Conservation (phyloP, 2,888 invertebrate genomes). For the Epirrita christyi region DNA sequence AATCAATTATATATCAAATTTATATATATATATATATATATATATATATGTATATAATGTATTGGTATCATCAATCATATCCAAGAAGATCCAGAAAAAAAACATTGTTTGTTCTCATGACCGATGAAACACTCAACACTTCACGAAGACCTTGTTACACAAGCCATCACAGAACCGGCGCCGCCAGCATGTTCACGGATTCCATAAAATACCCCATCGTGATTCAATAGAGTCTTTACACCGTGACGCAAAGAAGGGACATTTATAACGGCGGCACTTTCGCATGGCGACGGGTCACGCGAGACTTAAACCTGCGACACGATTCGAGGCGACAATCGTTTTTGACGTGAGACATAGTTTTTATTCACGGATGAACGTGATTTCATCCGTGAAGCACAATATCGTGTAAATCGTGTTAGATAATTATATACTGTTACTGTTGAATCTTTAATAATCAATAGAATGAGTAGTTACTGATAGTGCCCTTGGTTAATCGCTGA, state of each 20-base stretch:
- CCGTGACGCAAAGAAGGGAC: constrained; percentile 38
- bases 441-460: constrained; percentile 7
- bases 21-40: too few species aligned
- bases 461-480: too few species aligned
- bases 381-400: too few species aligned
- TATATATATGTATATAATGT: too few species aligned
- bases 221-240: constrained; percentile 44
- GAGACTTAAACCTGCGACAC: constrained; percentile 35
- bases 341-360: constrained; percentile 27
- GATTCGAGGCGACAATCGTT: constrained; percentile 38
- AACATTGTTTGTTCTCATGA: constrained; percentile 19
- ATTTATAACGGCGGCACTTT: constrained; percentile 43
- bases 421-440: constrained; percentile 13
- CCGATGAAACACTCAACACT: constrained; percentile 14
- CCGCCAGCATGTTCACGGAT: constrained; percentile 36
- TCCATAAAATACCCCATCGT: constrained; percentile 41
- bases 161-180: constrained; percentile 34
- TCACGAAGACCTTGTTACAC: constrained; percentile 26
- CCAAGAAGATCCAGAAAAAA: constrained; percentile 6
- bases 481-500: too few species aligned
- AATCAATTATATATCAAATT: too few species aligned
- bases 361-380: constrained; percentile 7
- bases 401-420: neutral
- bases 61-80: too few species aligned
- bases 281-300: constrained; percentile 45